phyloP scores from a whole-genome alignment of 2,113 vertebrate genomes.

The Poeciliopsis turrubarensis region DNA sequence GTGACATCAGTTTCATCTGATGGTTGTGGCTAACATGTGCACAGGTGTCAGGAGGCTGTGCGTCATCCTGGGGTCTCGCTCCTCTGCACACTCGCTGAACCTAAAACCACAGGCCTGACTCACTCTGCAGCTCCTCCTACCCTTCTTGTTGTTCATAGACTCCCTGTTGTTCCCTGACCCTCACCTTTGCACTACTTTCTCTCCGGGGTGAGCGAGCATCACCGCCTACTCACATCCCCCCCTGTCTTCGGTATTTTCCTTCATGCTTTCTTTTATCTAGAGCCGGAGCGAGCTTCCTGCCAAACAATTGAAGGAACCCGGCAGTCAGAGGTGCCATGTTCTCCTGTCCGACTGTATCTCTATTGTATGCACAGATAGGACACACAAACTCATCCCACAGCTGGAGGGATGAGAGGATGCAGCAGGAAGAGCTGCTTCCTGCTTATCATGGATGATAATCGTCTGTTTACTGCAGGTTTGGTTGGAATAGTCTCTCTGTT shows the following conservation, averaged over 20 bases:
- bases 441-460: conserved; percentile 21
- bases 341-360: conserved; percentile 56
- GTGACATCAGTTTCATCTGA: not conserved
- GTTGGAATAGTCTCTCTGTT: no score
- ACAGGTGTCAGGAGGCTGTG: conserved; percentile 29
- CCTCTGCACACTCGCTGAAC: not conserved
- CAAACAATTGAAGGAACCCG: conserved; percentile 76
- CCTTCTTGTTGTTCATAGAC: conserved; percentile 17
- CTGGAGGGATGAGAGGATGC: conserved; percentile 39
- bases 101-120: conserved; percentile 56
- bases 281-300: conserved; percentile 58
- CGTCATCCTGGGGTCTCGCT: conserved; percentile 42
- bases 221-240: not conserved
- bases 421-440: conserved; percentile 62
- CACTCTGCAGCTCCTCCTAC: conserved; percentile 38
- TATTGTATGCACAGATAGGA: conserved; percentile 26
- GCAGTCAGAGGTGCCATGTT: conserved; percentile 61
- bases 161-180: conserved; percentile 40
- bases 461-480: not conserved
- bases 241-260: conserved; percentile 35
- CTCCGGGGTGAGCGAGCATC: conserved; percentile 37
- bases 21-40: not conserved
- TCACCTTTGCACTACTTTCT: conserved; percentile 69
- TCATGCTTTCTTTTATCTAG: conserved; percentile 52
- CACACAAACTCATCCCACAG: conserved; percentile 25